Evolutionary conservation across 1,140 invertebrate genomes (phyloP), one percentile per base, ranked within the genome.

Genomic region (Diorhabda sublineata): DNA sequence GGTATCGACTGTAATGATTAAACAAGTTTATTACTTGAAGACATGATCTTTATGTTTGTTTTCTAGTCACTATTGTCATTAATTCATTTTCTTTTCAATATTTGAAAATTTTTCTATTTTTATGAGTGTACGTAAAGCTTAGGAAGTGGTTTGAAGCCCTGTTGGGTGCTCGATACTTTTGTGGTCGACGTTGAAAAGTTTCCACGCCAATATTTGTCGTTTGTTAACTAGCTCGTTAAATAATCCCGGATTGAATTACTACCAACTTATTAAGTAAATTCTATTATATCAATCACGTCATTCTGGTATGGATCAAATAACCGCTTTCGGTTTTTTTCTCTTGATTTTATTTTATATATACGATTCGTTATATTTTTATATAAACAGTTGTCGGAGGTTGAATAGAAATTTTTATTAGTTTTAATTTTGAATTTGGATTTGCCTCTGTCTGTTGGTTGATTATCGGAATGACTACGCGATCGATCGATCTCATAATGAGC

Each of bases 141-240:
- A 71, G 75, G 75, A 76, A 75, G 75, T 76, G 75, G 75, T 76
- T 69, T 71, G 74, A 75, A 76, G 74, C 73, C 75, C 72, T 74
- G 72, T 76, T 71, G 64, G 52, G 65, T 64, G 63, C 45, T 71
- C 69, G 68, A 65, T 71, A 73, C 65, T 26, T 63, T 73, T 76
- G 75, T 58, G 75, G 75, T 75, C 58, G 73, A 61, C 72, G 72
- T 76, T 75, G 75, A 75, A 76, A 76, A 73, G 75, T 76, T 76
- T 76, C 75, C 74, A 74, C 73, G 71, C 70, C 75, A 76, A 75
- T 75, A 72, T 76, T 76, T 76, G 75, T 74, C 75, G 74, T 72
- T 73, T 76, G 75, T 75, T 76, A 76, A 76, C 75, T 73, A 73
- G 72, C 74, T 76, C 75, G 75, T 76, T 76, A 75, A 76, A 76